phyloP scores from a whole-genome alignment of 2,888 invertebrate species.

The Tiphia femorata region DNA sequence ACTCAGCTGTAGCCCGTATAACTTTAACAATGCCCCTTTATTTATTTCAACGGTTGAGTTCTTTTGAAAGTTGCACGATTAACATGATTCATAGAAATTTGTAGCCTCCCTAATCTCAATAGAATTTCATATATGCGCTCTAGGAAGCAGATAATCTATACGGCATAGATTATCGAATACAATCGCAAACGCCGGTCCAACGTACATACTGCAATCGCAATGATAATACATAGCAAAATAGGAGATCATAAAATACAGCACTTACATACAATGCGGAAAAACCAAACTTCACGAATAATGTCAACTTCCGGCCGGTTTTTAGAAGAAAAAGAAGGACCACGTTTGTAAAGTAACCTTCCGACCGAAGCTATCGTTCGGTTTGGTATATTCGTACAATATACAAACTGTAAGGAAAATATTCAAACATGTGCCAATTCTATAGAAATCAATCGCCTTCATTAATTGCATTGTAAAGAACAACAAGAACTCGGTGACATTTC shows the following conservation, averaged over 20 bases:
- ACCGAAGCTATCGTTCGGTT: too few relatives aligned
- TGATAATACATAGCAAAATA: slow-evolving; percentile 25
- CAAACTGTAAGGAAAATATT: too few relatives aligned
- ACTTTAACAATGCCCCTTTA: slow-evolving; percentile 66
- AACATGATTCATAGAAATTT: slow-evolving; percentile 47
- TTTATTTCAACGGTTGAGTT: slow-evolving; percentile 51
- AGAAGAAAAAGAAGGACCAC: too few relatives aligned
- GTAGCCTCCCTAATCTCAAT: slow-evolving; percentile 10
- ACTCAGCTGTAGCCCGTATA: slow-evolving; percentile 54
- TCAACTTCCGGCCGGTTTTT: slow-evolving; percentile 5
- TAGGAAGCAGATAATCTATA: slow-evolving; percentile 22
- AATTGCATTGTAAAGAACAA: too few relatives aligned
- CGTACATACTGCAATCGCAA: slow-evolving; percentile 32
- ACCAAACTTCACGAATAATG: slow-evolving; percentile 8
- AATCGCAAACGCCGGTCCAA: slow-evolving; percentile 25
- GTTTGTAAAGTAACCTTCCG: too few relatives aligned
- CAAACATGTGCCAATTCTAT: too few relatives aligned
- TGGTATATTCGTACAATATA: too few relatives aligned
- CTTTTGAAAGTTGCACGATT: slow-evolving; percentile 30
- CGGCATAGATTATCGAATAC: slow-evolving; percentile 17
- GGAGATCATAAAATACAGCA: slow-evolving; percentile 42
- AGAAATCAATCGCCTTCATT: too few relatives aligned
- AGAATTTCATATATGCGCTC: slow-evolving; percentile 18
- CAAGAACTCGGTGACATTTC: too few relatives aligned
- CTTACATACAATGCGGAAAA: slow-evolving; percentile 14